A percentile compares a stretch with the other conserved stretches of the same genome.
phyloP scores from a whole-genome alignment of 2,797 vertebrate species.

The Simalia tracyae region DNA sequence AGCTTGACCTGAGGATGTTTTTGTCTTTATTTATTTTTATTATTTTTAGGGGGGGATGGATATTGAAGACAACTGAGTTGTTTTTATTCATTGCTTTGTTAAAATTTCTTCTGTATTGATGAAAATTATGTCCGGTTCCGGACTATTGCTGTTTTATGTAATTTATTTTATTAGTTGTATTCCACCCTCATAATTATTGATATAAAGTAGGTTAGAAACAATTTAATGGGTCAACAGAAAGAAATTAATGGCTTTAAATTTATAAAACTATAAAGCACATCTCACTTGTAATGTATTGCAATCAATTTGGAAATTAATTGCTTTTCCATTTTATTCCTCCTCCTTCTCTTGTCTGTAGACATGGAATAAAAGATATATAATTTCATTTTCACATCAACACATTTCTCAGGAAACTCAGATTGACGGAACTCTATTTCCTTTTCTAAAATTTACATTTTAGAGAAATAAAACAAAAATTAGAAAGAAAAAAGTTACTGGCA shows the following conservation, averaged over 20 bases:
- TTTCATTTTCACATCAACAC: slow-evolving; percentile 30
- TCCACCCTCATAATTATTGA: not conserved
- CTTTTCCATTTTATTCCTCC: not conserved
- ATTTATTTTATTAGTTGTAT: not conserved
- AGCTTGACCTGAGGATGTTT: not conserved
- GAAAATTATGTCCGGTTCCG: not conserved
- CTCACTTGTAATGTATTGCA: not conserved
- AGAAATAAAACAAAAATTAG: slow-evolving; percentile 50
- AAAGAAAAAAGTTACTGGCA: slow-evolving; percentile 49
- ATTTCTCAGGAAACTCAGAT: slow-evolving; percentile 5
- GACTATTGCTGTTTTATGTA: not conserved
- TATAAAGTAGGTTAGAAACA: not conserved
- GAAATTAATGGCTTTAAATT: not conserved
- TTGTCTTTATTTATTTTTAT: not conserved
- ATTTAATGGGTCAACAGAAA: not conserved
- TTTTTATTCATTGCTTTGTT: not conserved
- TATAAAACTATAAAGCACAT: not conserved
- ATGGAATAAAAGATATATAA: not conserved
- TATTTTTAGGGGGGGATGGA: not conserved
- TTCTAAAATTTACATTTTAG: slow-evolving; percentile 47
- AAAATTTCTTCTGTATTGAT: not conserved
- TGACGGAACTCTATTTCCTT: slow-evolving; percentile 31
- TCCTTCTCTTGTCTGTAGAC: not conserved
- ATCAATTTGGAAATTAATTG: not conserved
- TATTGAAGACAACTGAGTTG: not conserved